Evolutionary conservation across 1,140 invertebrate genomes (phyloP).

Genomic region (Brachionus paranguensis): DNA sequence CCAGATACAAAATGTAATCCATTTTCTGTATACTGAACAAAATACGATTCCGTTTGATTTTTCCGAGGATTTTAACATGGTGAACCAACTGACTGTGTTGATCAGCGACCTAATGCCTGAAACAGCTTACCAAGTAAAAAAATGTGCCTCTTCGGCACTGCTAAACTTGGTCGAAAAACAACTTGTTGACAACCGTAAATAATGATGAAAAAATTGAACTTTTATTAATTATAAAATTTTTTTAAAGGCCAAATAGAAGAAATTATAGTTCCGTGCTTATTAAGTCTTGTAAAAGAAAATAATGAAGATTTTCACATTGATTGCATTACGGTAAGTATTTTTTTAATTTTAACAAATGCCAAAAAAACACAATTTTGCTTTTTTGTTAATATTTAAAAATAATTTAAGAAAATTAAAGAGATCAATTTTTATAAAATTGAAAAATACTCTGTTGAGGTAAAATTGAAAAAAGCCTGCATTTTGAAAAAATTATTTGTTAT

Average conservation of each 20-base stretch:
- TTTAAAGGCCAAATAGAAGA: constrained; percentile 31
- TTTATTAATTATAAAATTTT: not conserved
- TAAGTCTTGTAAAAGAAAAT: constrained; percentile 29
- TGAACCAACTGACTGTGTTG: not conserved
- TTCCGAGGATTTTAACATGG: constrained; percentile 19
- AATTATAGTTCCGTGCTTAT: constrained; percentile 22
- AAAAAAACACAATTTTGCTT: no score
- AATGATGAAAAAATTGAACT: not conserved
- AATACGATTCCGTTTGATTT: not conserved
- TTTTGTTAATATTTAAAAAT: not conserved
- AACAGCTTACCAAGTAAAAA: constrained; percentile 35
- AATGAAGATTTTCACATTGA: constrained; percentile 40
- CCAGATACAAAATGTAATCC: constrained; percentile 37
- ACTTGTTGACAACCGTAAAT: constrained; percentile 11
- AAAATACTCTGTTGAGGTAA: not conserved
- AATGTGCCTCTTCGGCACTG: not conserved
- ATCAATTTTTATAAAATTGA: not conserved
- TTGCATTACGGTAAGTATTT: constrained; percentile 28
- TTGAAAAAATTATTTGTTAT: not conserved
- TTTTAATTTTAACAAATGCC: not conserved
- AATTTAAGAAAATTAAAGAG: not conserved
- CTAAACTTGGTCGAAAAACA: not conserved
- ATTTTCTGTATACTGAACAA: constrained; percentile 1
- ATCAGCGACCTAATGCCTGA: constrained; percentile 28
- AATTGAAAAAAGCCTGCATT: not conserved